Conservation (phyloP, 2,113 vertebrate genomes). For the Nesoenas mayeri region DNA sequence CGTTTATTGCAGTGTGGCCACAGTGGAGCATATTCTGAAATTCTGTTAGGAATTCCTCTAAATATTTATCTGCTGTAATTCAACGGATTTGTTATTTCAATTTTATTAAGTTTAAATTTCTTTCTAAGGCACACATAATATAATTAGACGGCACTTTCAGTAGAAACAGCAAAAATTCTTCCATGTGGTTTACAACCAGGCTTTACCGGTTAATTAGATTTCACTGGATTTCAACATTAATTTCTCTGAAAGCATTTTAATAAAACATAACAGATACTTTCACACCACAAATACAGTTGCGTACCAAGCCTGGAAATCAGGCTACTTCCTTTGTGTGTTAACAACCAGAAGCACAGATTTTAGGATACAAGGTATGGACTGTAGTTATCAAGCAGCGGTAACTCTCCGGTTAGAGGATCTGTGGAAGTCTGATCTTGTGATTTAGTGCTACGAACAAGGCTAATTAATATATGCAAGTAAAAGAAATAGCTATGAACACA, state of each 20-base stretch:
- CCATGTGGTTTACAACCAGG: neutral
- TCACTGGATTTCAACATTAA: neutral
- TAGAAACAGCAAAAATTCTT: neutral
- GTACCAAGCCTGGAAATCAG: neutral
- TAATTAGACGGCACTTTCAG: neutral
- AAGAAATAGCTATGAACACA: neutral
- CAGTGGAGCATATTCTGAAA: neutral
- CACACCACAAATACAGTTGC: neutral
- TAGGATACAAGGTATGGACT: no score
- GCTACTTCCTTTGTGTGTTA: neutral
- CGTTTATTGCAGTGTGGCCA: neutral
- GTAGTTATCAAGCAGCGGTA: neutral
- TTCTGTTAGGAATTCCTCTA: neutral
- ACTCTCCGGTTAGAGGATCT: neutral
- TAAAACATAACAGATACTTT: neutral
- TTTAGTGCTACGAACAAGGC: neutral
- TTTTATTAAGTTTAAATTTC: neutral
- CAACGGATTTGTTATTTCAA: neutral
- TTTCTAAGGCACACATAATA: neutral
- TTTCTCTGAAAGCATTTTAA: neutral
- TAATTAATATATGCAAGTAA: neutral
- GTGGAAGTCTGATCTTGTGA: neutral
- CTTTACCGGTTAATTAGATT: neutral
- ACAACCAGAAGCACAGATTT: neutral
- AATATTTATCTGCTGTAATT: neutral